phyloP scores from a whole-genome alignment of 1,140 invertebrate species.

The Drosophila neocordata region DNA sequence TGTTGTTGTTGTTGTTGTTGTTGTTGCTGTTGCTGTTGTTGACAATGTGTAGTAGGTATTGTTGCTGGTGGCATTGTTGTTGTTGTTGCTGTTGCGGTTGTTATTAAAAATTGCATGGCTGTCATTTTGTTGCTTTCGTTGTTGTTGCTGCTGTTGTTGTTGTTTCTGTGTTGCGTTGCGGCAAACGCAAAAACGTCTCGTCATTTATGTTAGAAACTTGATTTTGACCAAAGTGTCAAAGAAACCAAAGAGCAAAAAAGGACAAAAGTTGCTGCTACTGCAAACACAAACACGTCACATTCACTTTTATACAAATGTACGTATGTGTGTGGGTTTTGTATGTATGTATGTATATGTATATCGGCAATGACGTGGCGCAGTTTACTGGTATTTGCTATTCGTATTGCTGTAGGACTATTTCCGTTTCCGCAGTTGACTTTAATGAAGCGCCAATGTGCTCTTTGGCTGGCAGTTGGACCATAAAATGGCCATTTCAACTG shows the following conservation, averaged over 20 bases:
- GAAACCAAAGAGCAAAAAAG: conserved; percentile 37
- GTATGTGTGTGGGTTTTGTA: not conserved
- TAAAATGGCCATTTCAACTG: conserved; percentile 70
- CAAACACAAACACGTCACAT: not conserved
- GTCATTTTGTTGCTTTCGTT: conserved; percentile 52
- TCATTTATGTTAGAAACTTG: conserved; percentile 71
- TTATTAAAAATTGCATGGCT: conserved; percentile 69
- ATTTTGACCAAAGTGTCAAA: conserved; percentile 62
- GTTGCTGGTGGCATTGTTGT: conserved; percentile 29
- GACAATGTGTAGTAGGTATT: conserved; percentile 42
- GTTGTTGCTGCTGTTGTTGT: conserved; percentile 25
- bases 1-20: conserved; percentile 25
- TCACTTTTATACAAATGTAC: too few species aligned
- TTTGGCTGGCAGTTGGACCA: conserved; percentile 49
- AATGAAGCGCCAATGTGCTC: conserved; percentile 75
- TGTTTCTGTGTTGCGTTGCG: conserved; percentile 48
- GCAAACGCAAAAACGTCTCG: conserved; percentile 62
- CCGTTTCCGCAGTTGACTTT: conserved; percentile 71
- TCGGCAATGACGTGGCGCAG: conserved; percentile 28
- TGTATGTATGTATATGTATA: not conserved
- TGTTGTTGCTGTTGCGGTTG: conserved; percentile 43
- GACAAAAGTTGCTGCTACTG: conserved; percentile 21
- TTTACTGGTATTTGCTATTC: conserved; percentile 40
- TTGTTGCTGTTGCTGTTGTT: conserved; percentile 7
- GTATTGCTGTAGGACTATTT: conserved; percentile 54